These are phyloP conservation scores for Ursus arctos DNA, from an alignment of 2,113 vertebrate genomes.

Conservation along the genomic window DNA sequence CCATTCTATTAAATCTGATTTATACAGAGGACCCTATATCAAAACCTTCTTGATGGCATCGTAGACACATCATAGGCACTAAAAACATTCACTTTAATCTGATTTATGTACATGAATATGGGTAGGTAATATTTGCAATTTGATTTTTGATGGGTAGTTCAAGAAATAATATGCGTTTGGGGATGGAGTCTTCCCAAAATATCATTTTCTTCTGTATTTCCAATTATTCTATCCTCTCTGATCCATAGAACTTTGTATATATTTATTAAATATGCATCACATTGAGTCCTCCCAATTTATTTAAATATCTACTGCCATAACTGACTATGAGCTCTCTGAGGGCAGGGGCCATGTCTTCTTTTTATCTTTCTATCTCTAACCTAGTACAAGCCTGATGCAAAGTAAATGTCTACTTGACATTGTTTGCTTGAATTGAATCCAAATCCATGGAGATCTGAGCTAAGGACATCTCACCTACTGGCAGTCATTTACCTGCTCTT, in stretches of 20 bases:
- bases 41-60: not conserved
- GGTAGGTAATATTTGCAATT: not conserved
- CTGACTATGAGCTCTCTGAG: slow-evolving; percentile 24
- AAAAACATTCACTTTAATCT: slow-evolving; percentile 47
- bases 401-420: not conserved
- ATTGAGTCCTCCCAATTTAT: not conserved
- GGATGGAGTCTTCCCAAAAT: not conserved
- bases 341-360: not conserved
- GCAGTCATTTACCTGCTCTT: not conserved
- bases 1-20: slow-evolving; percentile 28
- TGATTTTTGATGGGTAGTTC: not conserved
- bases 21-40: not conserved
- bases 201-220: slow-evolving; percentile 38
- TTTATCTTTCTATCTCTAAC: slow-evolving; percentile 13
- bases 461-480: not conserved
- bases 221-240: not conserved
- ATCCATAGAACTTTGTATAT: not conserved
- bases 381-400: not conserved
- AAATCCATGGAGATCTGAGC: not conserved
- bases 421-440: slow-evolving; percentile 14
- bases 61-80: not conserved
- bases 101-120: not conserved
- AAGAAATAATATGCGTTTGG: not conserved
- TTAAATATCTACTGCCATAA: not conserved
- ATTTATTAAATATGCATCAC: not conserved